Evolutionary conservation across 2,888 invertebrate genomes (phyloP).

Genomic region (Oxytorus armatus): DNA sequence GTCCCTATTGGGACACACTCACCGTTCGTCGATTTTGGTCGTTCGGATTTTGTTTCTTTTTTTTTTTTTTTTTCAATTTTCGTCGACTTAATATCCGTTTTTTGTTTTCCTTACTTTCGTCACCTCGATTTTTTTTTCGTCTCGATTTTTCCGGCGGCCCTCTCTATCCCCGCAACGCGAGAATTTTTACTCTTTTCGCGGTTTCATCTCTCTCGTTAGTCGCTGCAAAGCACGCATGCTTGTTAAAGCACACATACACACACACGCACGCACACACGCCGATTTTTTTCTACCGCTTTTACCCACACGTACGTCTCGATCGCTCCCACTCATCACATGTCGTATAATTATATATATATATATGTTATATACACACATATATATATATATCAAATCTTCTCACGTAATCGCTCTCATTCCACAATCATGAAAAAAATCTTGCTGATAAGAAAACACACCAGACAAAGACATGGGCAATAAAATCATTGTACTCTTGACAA

Average conservation of each 20-base stretch:
- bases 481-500: constrained; percentile 32
- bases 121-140: constrained; percentile 11
- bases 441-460: constrained; percentile 32
- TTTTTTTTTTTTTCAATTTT: background rate
- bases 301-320: constrained; percentile 62
- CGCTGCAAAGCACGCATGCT: constrained; percentile 85
- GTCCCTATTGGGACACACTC: background rate
- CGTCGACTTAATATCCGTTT: constrained; percentile 9
- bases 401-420: constrained; percentile 44
- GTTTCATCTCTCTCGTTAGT: constrained; percentile 79
- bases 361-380: background rate
- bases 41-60: background rate
- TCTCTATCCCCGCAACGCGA: constrained; percentile 21
- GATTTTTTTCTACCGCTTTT: constrained; percentile 46
- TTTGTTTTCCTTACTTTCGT: background rate
- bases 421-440: constrained; percentile 26
- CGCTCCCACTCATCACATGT: constrained; percentile 54
- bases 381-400: constrained; percentile 21
- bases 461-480: constrained; percentile 56
- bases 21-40: background rate
- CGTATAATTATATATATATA: constrained; percentile 20
- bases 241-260: constrained; percentile 82
- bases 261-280: constrained; percentile 42
- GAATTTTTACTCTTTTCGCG: constrained; percentile 48
- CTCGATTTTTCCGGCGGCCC: constrained; percentile 39